Evolutionary conservation across 1,140 invertebrate species (phyloP).

Genomic region (Diabrotica undecimpunctata): DNA sequence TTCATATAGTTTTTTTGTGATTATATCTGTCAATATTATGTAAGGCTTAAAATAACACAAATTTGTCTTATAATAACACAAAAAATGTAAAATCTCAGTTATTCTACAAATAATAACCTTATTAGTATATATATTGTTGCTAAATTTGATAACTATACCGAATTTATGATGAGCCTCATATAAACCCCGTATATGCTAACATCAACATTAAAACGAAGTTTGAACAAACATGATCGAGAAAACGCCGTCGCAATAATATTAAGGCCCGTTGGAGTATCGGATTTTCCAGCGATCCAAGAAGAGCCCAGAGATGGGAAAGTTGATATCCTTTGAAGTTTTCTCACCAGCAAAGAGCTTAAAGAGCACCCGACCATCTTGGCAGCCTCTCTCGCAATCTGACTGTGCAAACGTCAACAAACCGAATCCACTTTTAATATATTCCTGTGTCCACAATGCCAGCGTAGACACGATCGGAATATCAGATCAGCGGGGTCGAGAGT

Average conservation of each 20-base stretch:
- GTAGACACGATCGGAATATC: slow-evolving; percentile 45
- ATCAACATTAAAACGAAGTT: slow-evolving; percentile 1
- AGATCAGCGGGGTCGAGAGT: slow-evolving; percentile 32
- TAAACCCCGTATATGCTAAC: background rate
- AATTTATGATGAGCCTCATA: too few species aligned
- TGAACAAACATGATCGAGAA: background rate
- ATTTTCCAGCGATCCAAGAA: slow-evolving; percentile 15
- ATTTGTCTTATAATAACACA: too few species aligned
- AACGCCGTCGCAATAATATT: slow-evolving; percentile 12
- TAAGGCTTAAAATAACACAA: too few species aligned
- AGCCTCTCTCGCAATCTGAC: slow-evolving; percentile 31
- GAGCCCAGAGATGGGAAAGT: slow-evolving; percentile 23
- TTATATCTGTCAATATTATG: too few species aligned
- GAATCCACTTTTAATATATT: slow-evolving; percentile 48
- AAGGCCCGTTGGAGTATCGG: slow-evolving; percentile 12
- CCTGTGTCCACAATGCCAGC: slow-evolving; percentile 46
- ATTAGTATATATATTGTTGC: too few species aligned
- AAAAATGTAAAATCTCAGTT: too few species aligned
- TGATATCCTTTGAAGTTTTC: slow-evolving; percentile 35
- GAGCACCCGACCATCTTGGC: slow-evolving; percentile 15
- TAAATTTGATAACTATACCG: too few species aligned
- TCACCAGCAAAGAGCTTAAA: slow-evolving; percentile 23
- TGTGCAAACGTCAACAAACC: slow-evolving; percentile 46
- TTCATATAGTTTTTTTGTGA: too few species aligned
- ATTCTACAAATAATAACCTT: too few species aligned